Evolutionary conservation across 2,888 invertebrate genomes (phyloP).

Genomic region (Scrobipalpa atriplicella): DNA sequence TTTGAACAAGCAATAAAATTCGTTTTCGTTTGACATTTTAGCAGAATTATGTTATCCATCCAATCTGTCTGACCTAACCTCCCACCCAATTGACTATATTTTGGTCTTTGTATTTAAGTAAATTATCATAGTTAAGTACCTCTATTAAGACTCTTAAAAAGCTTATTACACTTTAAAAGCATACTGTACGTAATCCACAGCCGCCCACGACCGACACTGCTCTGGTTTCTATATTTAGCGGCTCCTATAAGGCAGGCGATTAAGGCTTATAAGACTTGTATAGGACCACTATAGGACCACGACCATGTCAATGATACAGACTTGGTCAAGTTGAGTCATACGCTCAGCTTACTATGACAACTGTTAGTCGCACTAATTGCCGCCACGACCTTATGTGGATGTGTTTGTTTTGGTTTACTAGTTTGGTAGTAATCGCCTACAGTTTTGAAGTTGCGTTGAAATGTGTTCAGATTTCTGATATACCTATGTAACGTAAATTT

Average conservation of each 20-base stretch:
- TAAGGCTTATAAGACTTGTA: slow-evolving; percentile 31
- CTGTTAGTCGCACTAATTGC: slow-evolving; percentile 11
- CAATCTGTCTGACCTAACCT: too few relatives aligned
- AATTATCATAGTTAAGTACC: too few relatives aligned
- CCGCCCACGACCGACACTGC: slow-evolving; percentile 38
- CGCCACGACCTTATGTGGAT: background rate
- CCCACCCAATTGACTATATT: too few relatives aligned
- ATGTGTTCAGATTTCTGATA: background rate
- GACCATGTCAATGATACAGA: slow-evolving; percentile 18
- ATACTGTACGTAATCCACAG: slow-evolving; percentile 9
- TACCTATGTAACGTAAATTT: too few relatives aligned
- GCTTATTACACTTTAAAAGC: background rate
- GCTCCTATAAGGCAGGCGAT: slow-evolving; percentile 35
- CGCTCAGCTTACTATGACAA: slow-evolving; percentile 16
- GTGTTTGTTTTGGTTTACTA: slow-evolving; percentile 16
- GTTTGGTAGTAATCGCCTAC: background rate
- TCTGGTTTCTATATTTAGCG: slow-evolving; percentile 41
- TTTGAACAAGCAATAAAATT: too few relatives aligned
- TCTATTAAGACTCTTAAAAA: background rate
- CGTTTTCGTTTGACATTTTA: too few relatives aligned
- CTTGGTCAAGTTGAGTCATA: slow-evolving; percentile 14
- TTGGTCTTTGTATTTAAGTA: too few relatives aligned
- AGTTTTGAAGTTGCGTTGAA: background rate
- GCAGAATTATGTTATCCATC: too few relatives aligned
- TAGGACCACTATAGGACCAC: slow-evolving; percentile 24